Conservation (phyloP, 2,888 invertebrate species). For the Thymelicus sylvestris region DNA sequence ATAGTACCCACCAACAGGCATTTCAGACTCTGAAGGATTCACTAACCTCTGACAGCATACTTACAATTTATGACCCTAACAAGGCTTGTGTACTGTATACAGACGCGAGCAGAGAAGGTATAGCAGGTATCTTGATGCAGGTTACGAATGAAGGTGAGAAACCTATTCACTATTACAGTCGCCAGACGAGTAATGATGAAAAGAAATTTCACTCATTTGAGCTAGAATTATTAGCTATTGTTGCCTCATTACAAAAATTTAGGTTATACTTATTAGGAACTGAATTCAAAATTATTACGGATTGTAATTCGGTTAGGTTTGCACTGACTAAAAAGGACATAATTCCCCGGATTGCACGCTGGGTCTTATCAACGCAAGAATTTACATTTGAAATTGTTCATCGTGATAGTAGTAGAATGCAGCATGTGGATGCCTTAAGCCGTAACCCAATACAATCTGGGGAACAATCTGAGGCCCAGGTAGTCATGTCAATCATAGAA, state of each 20-base stretch:
- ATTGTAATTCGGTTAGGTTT: slow-evolving; percentile 44
- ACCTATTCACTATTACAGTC: slow-evolving; percentile 52
- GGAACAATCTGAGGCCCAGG: slow-evolving; percentile 25
- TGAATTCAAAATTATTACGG: slow-evolving; percentile 3
- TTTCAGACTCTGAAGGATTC: neutral
- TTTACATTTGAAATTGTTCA: slow-evolving; percentile 31
- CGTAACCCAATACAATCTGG: slow-evolving; percentile 30
- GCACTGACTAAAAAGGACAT: slow-evolving; percentile 47
- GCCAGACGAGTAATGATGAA: slow-evolving; percentile 54
- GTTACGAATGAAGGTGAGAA: slow-evolving; percentile 41
- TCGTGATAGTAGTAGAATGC: slow-evolving; percentile 16
- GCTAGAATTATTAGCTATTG: slow-evolving; percentile 25
- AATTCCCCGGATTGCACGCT: slow-evolving; percentile 46
- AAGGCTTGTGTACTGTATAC: neutral
- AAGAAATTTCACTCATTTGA: slow-evolving; percentile 57
- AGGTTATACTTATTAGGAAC: neutral
- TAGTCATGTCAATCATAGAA: slow-evolving; percentile 34
- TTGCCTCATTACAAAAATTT: neutral
- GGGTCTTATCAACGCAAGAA: slow-evolving; percentile 41
- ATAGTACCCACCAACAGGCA: neutral
- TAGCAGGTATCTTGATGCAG: slow-evolving; percentile 17
- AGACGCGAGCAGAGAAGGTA: slow-evolving; percentile 6
- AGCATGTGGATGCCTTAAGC: slow-evolving; percentile 25
- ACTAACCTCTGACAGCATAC: neutral
- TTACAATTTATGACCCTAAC: slow-evolving; percentile 5